phyloP scores from a whole-genome alignment of 2,113 vertebrate species.

The Rhegmatorhina hoffmannsi region DNA sequence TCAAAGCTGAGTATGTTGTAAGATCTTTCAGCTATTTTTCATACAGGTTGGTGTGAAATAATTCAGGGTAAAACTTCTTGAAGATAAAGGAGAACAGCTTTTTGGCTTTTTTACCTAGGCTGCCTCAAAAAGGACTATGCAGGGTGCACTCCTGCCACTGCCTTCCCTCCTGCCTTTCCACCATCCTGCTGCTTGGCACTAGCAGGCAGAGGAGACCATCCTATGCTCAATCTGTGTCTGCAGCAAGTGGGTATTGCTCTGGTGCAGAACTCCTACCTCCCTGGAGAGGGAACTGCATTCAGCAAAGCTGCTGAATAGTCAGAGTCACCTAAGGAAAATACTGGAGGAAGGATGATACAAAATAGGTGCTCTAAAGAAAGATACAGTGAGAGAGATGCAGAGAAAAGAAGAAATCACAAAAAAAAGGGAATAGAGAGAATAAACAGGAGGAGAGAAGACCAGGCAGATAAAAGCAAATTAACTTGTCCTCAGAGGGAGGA shows the following conservation, averaged over 20 bases:
- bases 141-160: background rate
- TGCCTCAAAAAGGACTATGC: background rate
- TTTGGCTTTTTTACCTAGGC: background rate
- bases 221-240: background rate
- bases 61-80: background rate
- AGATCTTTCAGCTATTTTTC: background rate
- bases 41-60: background rate
- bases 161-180: background rate
- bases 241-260: background rate
- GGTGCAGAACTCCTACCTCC: background rate
- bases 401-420: background rate
- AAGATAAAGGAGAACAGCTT: background rate
- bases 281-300: background rate
- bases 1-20: background rate
- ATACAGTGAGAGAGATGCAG: background rate
- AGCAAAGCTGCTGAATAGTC: background rate
- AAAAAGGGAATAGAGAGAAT: background rate
- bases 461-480: background rate
- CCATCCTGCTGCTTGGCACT: accelerated
- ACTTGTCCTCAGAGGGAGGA: background rate
- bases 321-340: background rate
- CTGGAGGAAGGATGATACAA: background rate
- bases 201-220: background rate
- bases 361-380: background rate
- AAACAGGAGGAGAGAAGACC: background rate